phyloP scores from a whole-genome alignment of 1,140 invertebrate genomes.

The Agrilus planipennis region DNA sequence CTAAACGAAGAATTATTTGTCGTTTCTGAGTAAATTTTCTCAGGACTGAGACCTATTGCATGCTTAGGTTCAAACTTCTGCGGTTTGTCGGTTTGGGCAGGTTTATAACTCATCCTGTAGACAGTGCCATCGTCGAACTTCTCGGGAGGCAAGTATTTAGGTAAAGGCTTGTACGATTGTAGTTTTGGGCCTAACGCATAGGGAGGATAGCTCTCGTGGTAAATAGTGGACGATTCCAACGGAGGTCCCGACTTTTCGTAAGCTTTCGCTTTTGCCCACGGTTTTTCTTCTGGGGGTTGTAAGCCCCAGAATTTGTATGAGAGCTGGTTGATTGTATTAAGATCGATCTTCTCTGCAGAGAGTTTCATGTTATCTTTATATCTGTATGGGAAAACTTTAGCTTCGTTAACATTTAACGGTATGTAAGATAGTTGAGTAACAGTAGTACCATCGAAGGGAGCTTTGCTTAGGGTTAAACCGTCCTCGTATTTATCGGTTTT shows the following conservation, averaged over 20 bases:
- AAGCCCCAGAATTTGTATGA: conserved; percentile 35
- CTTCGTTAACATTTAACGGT: conserved; percentile 35
- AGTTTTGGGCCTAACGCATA: too few species aligned
- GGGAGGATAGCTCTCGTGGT: neutral
- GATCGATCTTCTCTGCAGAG: conserved; percentile 41
- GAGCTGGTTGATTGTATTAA: conserved; percentile 45
- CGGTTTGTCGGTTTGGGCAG: neutral
- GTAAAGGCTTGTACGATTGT: neutral
- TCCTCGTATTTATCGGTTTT: neutral
- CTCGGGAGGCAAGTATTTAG: neutral
- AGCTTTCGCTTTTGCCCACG: conserved; percentile 32
- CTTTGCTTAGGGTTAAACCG: too few species aligned
- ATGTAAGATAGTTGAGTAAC: conserved; percentile 40
- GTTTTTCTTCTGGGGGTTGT: conserved; percentile 27
- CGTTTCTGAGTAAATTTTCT: neutral
- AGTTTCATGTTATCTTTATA: conserved; percentile 35
- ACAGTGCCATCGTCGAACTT: neutral
- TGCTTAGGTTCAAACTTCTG: neutral
- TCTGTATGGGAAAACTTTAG: conserved; percentile 32
- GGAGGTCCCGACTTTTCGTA: conserved; percentile 25
- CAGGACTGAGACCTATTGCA: neutral
- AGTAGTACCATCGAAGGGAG: conserved; percentile 35
- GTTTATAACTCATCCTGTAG: neutral
- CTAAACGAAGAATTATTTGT: neutral
- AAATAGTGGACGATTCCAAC: neutral